These are phyloP conservation scores for Polydrusus cervinus DNA, from an alignment of 2,888 invertebrate species.

Conservation along the genomic window DNA sequence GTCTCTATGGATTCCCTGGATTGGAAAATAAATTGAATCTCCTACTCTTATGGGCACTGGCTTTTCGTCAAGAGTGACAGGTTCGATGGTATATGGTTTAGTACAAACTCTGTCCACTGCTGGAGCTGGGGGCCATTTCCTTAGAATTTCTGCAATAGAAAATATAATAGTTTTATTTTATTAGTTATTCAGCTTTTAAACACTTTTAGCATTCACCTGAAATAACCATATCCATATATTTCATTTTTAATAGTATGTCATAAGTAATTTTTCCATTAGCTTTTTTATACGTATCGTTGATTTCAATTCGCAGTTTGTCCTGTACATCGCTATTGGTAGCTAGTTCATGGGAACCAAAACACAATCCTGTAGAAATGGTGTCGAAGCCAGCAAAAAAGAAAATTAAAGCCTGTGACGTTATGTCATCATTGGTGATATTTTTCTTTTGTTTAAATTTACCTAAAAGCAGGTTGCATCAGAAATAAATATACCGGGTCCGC, in stretches of 20 bases:
- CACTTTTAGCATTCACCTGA: conserved; percentile 55
- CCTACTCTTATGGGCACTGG: conserved; percentile 61
- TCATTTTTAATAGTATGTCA: conserved; percentile 71
- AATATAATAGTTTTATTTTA: too few relatives aligned
- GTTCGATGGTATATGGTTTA: conserved; percentile 68
- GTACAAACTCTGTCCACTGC: conserved; percentile 72
- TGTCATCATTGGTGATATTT: conserved; percentile 69
- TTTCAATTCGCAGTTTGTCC: conserved; percentile 73
- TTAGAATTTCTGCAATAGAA: conserved; percentile 57
- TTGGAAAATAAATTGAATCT: conserved; percentile 64
- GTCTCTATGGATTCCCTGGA: conserved; percentile 41
- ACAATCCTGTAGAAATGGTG: conserved; percentile 70
- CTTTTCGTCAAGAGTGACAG: conserved; percentile 50
- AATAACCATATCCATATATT: conserved; percentile 74
- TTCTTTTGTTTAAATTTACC: conserved; percentile 36
- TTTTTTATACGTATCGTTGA: conserved; percentile 68
- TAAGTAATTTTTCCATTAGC: conserved; percentile 68
- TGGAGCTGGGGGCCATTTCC: conserved; percentile 70
- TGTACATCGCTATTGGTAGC: conserved; percentile 76
- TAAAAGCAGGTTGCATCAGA: conserved; percentile 10
- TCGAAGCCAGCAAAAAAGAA: conserved; percentile 75
- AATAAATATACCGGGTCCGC: too few relatives aligned
- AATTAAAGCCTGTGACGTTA: conserved; percentile 75
- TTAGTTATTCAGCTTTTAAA: too few relatives aligned
- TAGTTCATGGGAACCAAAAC: conserved; percentile 75